A percentile compares a stretch with the other conserved stretches of the same genome.
These are phyloP conservation scores for Philopotamus ludificatus DNA, from an alignment of 1,140 invertebrate species.

Conservation along the genomic window DNA sequence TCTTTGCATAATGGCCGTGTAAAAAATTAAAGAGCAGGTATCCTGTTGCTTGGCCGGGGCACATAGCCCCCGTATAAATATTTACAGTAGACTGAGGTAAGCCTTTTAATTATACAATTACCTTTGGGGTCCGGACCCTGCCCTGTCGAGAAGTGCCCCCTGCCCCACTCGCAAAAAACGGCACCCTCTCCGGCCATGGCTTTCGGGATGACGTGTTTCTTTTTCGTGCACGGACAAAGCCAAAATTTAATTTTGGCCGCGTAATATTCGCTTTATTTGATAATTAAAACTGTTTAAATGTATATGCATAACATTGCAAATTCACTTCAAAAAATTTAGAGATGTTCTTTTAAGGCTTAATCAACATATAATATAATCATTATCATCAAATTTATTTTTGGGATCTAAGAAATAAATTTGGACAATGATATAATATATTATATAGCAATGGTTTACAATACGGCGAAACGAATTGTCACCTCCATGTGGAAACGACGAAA, in stretches of 20 bases:
- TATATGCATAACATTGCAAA: background rate
- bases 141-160: background rate
- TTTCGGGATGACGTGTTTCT: no score
- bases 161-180: conserved; percentile 10
- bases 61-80: conserved; percentile 22
- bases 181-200: conserved; percentile 1
- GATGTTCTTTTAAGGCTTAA: no score
- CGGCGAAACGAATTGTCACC: no score
- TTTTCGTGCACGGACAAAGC: background rate
- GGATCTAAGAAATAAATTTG: no score
- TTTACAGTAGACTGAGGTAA: conserved; percentile 12
- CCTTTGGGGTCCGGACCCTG: background rate
- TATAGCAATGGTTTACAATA: no score
- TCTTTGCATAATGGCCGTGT: conserved; percentile 12
- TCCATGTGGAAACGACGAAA: no score
- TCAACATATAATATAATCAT: no score
- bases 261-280: background rate
- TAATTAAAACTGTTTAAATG: background rate
- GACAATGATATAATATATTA: no score
- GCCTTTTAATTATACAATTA: conserved; percentile 37
- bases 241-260: background rate
- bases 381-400: no score
- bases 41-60: conserved; percentile 8
- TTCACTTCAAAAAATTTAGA: no score
- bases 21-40: conserved; percentile 23